These are phyloP conservation scores for Panulirus ornatus DNA, from an alignment of 1,140 invertebrate species.

Conservation along the genomic window DNA sequence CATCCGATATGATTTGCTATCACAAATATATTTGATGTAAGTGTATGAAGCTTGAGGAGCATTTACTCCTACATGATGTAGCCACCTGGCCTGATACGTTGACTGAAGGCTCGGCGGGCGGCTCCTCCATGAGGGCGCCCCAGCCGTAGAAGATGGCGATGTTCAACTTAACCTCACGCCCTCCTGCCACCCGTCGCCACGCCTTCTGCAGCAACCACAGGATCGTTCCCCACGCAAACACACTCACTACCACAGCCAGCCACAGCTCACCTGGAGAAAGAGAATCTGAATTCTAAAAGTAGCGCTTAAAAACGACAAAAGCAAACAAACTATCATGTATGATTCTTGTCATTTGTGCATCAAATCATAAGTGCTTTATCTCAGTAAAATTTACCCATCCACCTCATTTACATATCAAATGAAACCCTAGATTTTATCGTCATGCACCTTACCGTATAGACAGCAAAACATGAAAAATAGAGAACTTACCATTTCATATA, in stretches of 20 bases:
- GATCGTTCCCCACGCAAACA: constrained; percentile 11
- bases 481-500: neutral
- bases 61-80: too few species aligned
- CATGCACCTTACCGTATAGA: neutral
- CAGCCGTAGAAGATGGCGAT: neutral
- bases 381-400: neutral
- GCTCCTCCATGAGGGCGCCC: neutral
- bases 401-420: neutral
- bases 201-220: constrained; percentile 30
- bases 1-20: too few species aligned
- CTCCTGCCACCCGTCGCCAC: neutral
- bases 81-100: neutral
- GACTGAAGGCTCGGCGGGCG: neutral
- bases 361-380: too few species aligned
- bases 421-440: neutral
- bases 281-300: neutral
- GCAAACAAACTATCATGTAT: neutral
- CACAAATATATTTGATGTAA: too few species aligned
- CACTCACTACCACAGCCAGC: neutral
- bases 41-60: too few species aligned
- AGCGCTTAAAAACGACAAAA: too few species aligned
- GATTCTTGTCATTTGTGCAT: too few species aligned
- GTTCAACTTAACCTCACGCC: neutral
- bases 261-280: neutral
- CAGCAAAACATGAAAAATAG: neutral